Evolutionary conservation across 2,888 invertebrate species (phyloP).

Genomic region (Melanargia galathea): DNA sequence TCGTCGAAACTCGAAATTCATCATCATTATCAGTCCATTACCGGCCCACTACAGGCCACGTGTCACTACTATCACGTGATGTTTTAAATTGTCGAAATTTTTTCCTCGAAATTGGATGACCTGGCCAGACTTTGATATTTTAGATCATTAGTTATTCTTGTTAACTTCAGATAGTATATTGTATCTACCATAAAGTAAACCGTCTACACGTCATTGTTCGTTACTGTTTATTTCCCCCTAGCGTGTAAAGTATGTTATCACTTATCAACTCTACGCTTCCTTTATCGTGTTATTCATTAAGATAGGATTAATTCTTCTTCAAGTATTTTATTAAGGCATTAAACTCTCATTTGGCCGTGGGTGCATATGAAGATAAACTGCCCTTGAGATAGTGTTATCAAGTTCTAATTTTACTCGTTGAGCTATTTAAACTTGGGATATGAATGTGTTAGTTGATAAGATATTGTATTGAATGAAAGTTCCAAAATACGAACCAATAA

Average conservation of each 20-base stretch:
- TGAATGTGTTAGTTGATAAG: constrained; percentile 23
- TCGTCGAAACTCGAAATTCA: no score
- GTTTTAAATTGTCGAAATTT: no score
- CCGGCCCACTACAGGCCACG: no score
- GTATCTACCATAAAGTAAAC: no score
- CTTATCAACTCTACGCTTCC: constrained; percentile 19
- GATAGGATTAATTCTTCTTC: constrained; percentile 31
- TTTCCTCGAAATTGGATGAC: no score
- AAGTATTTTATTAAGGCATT: constrained; percentile 26
- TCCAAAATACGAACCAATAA: not conserved
- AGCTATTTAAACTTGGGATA: constrained; percentile 21
- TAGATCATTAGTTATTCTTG: no score
- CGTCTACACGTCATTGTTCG: not conserved
- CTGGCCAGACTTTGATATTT: no score
- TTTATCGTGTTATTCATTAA: constrained; percentile 27
- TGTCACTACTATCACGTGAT: no score
- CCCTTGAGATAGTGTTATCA: constrained; percentile 33
- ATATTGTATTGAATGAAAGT: constrained; percentile 13
- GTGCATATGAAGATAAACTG: constrained; percentile 30
- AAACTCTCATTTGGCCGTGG: constrained; percentile 25
- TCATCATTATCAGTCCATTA: no score
- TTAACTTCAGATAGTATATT: no score
- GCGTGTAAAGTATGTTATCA: not conserved
- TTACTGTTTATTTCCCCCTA: constrained; percentile 10
- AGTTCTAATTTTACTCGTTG: constrained; percentile 27